Conservation (phyloP, 2,888 invertebrate genomes). For the Melinaea marsaeus region DNA sequence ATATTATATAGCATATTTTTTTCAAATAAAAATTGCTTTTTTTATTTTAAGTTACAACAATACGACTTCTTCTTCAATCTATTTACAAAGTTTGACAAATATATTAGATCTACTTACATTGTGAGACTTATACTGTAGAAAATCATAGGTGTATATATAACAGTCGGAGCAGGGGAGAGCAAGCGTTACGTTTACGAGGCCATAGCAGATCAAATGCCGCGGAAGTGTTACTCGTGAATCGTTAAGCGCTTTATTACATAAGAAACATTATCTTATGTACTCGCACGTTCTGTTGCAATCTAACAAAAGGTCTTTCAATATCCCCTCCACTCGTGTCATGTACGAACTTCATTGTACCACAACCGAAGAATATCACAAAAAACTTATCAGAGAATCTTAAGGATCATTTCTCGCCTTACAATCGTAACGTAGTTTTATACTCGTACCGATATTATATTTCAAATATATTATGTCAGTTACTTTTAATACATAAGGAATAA, state of each 20-base stretch:
- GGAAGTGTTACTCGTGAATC: slow-evolving; percentile 60
- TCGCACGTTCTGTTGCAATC: no score
- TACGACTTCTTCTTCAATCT: no score
- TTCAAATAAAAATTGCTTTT: no score
- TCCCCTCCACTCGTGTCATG: no score
- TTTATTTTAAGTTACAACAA: no score
- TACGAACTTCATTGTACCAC: no score
- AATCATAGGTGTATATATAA: neutral
- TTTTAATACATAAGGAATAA: neutral
- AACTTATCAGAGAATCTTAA: no score
- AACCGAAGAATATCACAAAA: no score
- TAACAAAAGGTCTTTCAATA: neutral
- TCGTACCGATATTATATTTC: neutral
- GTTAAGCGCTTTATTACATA: slow-evolving; percentile 49
- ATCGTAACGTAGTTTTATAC: neutral
- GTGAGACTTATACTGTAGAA: no score
- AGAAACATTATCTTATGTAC: slow-evolving; percentile 3
- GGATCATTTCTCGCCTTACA: neutral
- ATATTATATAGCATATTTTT: no score
- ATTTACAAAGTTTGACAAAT: no score
- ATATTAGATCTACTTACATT: no score
- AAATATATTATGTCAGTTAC: neutral
- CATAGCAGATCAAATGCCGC: slow-evolving; percentile 59
- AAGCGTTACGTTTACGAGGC: slow-evolving; percentile 50
- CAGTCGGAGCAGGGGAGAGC: slow-evolving; percentile 13